Conservation (phyloP, 1,140 invertebrate genomes). For the Drosophila arizonae region DNA sequence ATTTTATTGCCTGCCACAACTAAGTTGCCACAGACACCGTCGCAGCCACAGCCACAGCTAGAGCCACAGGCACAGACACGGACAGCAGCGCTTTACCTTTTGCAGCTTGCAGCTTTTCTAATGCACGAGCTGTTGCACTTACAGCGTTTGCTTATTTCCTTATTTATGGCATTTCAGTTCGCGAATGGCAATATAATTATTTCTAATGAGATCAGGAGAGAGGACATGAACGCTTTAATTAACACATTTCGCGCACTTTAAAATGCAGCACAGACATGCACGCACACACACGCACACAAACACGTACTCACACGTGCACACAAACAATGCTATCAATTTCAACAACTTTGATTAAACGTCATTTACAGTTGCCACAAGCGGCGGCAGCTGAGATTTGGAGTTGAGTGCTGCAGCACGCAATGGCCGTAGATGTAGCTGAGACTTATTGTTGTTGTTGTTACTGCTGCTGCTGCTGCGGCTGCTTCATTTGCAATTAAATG, state of each 20-base stretch:
- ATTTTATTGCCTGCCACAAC: conserved; percentile 77
- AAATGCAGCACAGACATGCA: conserved; percentile 64
- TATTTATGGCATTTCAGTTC: conserved; percentile 61
- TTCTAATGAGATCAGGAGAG: conserved; percentile 43
- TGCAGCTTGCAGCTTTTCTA: conserved; percentile 44
- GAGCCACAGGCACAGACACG: not conserved
- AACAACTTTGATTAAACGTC: conserved; percentile 81
- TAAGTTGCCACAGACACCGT: conserved; percentile 50
- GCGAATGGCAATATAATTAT: conserved; percentile 53
- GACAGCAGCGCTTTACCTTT: conserved; percentile 21
- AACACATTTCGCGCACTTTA: conserved; percentile 70
- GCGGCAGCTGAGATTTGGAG: conserved; percentile 47
- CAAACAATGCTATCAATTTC: conserved; percentile 81
- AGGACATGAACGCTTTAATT: conserved; percentile 65
- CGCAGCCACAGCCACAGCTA: not conserved
- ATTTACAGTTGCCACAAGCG: conserved; percentile 66
- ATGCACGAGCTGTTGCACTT: conserved; percentile 67
- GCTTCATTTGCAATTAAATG: conserved; percentile 81
- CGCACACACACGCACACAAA: conserved; percentile 30
- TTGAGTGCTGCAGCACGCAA: conserved; percentile 40
- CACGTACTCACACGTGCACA: conserved; percentile 30
- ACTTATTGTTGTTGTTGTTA: conserved; percentile 29
- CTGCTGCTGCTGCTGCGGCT: conserved; percentile 30
- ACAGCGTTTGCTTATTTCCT: conserved; percentile 43
- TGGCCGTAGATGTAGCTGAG: conserved; percentile 66